These are phyloP conservation scores for Lepus timidus DNA, from an alignment of 2,113 vertebrate genomes.

Conservation along the genomic window DNA sequence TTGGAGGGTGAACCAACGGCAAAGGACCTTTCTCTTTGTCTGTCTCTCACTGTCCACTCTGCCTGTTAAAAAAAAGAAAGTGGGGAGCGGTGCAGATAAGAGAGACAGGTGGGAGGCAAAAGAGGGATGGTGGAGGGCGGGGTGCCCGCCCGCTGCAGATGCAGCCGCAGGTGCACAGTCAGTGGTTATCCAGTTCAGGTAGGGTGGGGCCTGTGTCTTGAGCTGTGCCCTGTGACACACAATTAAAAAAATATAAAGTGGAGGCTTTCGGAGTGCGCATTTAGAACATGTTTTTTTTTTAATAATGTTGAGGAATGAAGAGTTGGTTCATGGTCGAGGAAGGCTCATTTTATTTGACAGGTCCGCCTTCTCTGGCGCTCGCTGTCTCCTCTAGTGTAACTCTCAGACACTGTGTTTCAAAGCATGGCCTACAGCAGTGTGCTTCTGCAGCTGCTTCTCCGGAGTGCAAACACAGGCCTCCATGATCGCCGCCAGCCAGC, in stretches of 20 bases:
- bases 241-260: background rate
- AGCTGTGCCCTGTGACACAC: background rate
- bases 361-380: background rate
- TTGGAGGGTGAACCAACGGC: no score
- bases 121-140: background rate
- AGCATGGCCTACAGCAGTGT: background rate
- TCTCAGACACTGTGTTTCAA: background rate
- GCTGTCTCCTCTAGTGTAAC: background rate
- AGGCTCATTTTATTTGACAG: background rate
- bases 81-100: background rate
- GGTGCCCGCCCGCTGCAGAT: rapidly evolving
- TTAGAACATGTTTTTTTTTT: no score
- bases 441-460: background rate
- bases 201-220: background rate
- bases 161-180: rapidly evolving
- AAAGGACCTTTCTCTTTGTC: no score
- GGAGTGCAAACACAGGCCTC: background rate
- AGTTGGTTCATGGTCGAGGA: background rate
- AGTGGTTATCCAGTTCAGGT: background rate
- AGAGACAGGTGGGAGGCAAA: background rate
- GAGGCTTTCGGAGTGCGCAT: background rate
- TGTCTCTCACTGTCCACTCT: no score
- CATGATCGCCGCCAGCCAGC: background rate
- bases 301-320: background rate
- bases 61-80: background rate